A percentile compares a stretch with the other conserved stretches of the same genome.
Evolutionary conservation across 2,888 invertebrate genomes (phyloP).

Genomic region (Melanargia galathea): DNA sequence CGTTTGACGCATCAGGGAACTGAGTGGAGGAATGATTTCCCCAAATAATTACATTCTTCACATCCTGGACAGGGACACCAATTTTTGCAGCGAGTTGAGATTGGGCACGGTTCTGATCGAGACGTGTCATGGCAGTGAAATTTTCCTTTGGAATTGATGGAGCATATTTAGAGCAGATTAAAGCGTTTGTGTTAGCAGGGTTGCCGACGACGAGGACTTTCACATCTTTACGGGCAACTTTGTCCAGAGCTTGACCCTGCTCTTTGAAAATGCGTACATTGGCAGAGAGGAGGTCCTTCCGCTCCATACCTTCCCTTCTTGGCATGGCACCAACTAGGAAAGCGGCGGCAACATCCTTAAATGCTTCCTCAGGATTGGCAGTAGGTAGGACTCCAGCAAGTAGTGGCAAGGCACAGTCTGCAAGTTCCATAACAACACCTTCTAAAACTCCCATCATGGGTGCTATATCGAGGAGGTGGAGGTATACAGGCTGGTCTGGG

Average conservation of each 20-base stretch:
- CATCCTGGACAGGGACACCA: constrained; percentile 86
- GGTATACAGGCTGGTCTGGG: constrained; percentile 90
- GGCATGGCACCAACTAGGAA: constrained; percentile 99
- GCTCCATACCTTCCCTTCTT: constrained; percentile 97
- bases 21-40: constrained; percentile 99
- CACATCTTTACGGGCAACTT: constrained; percentile 94
- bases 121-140: constrained; percentile 98
- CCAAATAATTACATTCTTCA: constrained; percentile 98
- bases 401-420: constrained; percentile 96
- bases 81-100: constrained; percentile 91
- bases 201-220: constrained; percentile 99
- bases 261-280: constrained; percentile 99
- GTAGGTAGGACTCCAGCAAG: constrained; percentile 93
- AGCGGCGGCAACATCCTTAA: constrained; percentile 97
- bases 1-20: constrained; percentile 95
- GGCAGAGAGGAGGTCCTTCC: constrained; percentile 97
- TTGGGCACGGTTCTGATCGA: constrained; percentile 98
- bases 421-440: constrained; percentile 98
- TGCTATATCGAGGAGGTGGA: constrained; percentile 96
- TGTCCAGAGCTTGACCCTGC: constrained; percentile 96
- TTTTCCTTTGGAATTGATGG: constrained; percentile 97
- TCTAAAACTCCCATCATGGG: constrained; percentile 98
- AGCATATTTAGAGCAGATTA: constrained; percentile 97
- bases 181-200: constrained; percentile 99
- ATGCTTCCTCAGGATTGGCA: constrained; percentile 94